Base-by-base conservation (phyloP, 2,113 vertebrate genomes). In the Atrichornis clamosus region DNA sequence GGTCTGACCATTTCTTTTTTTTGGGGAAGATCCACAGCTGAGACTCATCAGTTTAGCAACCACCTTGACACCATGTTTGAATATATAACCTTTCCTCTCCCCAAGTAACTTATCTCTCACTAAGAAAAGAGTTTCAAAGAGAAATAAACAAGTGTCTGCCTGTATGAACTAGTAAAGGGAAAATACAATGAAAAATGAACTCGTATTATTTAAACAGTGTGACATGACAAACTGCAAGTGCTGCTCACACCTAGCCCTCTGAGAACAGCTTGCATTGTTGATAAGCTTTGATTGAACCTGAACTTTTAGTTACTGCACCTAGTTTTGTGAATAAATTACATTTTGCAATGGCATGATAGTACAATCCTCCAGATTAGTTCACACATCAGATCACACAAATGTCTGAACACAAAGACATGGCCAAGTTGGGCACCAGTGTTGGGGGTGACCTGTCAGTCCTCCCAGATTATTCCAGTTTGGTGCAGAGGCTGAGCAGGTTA, bases 151-250 rank as follows among this genome's bases (percentile, higher is more conserved):
- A 78, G 62, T 69, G 58, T 91, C 92, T 79, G 63, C 84, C 73
- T 82, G 91, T 92, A 91, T 77, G 87, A 93, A 82, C 47, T 62
- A 74, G 79, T 46, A 89, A 95, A 95, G 77, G 84, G 81, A 87
- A 94, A 94, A 95, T 93, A 88, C 73, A 91, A 70, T 77, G 81
- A 96, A 80, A 88, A 87, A 96, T 84, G 83, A 90, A 78, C 76
- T 83, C 52, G 39, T 89, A 91, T 92, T 87, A 67, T 91, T 85
- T 94, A 97, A 97, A 93, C 90, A 92, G 56, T 91, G 78, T 75
- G 90, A 88, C 77, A 82, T 90, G 93, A 84, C 53, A 88, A 94
- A 96, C 87, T 70, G 77, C 81, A 19, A 91, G 87, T 10, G 35
- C 65, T 60, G 42, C 49, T 60, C 81, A 95, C 73, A 56, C 68